Evolutionary conservation across 92 coral and sea anemone species (phyloP).

Genomic region (Siderastrea radians): DNA sequence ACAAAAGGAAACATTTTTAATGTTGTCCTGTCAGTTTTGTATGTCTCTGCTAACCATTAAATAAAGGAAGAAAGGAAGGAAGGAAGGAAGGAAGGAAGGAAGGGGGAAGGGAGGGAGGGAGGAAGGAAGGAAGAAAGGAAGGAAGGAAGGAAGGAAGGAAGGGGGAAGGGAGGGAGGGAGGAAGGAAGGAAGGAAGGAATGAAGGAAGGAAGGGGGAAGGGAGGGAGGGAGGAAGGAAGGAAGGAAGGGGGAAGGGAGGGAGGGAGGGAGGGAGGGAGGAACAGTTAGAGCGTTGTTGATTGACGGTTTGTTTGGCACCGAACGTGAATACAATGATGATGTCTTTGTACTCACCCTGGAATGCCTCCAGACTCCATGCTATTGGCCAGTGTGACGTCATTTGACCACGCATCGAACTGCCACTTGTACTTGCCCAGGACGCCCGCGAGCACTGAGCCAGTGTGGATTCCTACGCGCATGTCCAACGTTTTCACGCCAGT

Average conservation of each 20-base stretch:
- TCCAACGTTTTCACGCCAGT: slow-evolving; percentile 89
- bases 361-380: slow-evolving; percentile 99
- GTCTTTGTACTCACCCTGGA: slow-evolving; percentile 83
- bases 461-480: slow-evolving; percentile 99
- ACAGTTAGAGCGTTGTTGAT: not conserved
- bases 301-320: not conserved
- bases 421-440: slow-evolving; percentile 99
- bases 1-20: not conserved
- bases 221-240: too few species aligned
- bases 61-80: not conserved
- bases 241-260: too few species aligned
- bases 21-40: not conserved
- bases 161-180: not conserved
- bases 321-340: not conserved
- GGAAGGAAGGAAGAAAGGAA: not conserved
- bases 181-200: not conserved
- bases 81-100: not conserved
- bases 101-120: not conserved
- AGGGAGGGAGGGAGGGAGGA: too few species aligned
- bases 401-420: slow-evolving; percentile 99
- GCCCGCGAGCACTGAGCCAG: slow-evolving; percentile 96
- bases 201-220: too few species aligned
- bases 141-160: not conserved
- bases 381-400: slow-evolving; percentile 99
- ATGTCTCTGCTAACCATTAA: not conserved